Conservation (phyloP, 2,113 vertebrate species). For the Miniopterus natalensis region DNA sequence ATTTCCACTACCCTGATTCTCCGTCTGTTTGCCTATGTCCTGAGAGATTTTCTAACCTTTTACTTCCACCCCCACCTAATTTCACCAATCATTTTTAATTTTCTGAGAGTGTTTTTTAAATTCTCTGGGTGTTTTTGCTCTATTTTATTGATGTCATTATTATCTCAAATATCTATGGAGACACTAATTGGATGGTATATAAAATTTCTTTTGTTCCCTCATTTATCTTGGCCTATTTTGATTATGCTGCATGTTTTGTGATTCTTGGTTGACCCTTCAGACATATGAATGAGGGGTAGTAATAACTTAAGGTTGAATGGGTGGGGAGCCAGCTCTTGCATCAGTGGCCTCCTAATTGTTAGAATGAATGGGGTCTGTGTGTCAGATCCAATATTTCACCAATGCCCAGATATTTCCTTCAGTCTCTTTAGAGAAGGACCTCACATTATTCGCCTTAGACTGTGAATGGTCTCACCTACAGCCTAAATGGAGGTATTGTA, state of each 20-base stretch:
- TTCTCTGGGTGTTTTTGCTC: background rate
- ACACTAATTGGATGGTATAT: background rate
- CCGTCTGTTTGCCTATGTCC: background rate
- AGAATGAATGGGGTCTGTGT: conserved; percentile 1
- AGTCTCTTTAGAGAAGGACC: background rate
- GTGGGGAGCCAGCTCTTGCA: background rate
- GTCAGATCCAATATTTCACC: background rate
- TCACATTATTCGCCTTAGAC: background rate
- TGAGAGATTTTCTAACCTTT: background rate
- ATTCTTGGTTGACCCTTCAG: conserved; percentile 33
- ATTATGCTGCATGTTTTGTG: conserved; percentile 4
- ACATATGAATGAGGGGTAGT: background rate
- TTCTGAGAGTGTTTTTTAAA: background rate
- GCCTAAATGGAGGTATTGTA: background rate
- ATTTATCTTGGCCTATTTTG: conserved; percentile 45
- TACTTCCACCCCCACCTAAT: background rate
- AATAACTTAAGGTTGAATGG: background rate
- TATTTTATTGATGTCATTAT: background rate
- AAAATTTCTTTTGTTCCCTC: conserved; percentile 15
- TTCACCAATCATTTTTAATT: conserved; percentile 14
- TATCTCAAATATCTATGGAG: background rate
- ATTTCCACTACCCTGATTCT: background rate
- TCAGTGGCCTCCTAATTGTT: background rate
- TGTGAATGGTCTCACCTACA: background rate
- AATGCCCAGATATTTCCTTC: background rate